Evolutionary conservation across 2,113 vertebrate genomes (phyloP).

Genomic region (Rattus rattus): DNA sequence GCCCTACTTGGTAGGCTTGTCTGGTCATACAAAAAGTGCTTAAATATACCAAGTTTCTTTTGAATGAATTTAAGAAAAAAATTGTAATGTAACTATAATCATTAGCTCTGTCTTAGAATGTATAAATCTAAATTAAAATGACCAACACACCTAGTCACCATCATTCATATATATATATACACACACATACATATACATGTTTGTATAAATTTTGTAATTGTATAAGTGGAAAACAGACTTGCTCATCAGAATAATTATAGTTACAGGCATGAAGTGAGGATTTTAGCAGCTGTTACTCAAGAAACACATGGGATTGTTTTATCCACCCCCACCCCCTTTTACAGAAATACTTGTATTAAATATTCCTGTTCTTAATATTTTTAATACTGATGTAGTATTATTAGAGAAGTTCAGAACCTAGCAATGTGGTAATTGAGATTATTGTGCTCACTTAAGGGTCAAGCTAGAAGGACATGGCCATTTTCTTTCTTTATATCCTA

Average conservation of each 20-base stretch:
- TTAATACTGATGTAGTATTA: not conserved
- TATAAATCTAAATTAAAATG: constrained; percentile 25
- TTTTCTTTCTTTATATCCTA: constrained; percentile 15
- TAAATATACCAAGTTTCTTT: constrained; percentile 29
- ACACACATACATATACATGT: not conserved
- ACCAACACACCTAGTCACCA: not conserved
- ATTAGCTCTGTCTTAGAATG: not conserved
- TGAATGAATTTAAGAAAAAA: constrained; percentile 32
- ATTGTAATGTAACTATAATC: not conserved
- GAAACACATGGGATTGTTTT: constrained; percentile 5
- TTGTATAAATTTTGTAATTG: not conserved
- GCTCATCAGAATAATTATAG: not conserved
- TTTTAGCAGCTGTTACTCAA: constrained; percentile 13
- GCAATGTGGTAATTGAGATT: not conserved
- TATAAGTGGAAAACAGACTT: not conserved
- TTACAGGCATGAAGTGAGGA: not conserved
- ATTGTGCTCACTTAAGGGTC: not conserved
- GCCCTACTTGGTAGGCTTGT: not conserved
- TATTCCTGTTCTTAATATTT: not conserved
- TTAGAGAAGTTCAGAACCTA: constrained; percentile 25
- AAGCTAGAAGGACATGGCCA: not conserved
- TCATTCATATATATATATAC: not conserved
- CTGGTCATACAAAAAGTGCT: not conserved
- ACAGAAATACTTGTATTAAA: constrained; percentile 10
- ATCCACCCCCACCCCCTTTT: not conserved